Conservation (phyloP, 2,113 vertebrate species). For the Manacus vitellinus region DNA sequence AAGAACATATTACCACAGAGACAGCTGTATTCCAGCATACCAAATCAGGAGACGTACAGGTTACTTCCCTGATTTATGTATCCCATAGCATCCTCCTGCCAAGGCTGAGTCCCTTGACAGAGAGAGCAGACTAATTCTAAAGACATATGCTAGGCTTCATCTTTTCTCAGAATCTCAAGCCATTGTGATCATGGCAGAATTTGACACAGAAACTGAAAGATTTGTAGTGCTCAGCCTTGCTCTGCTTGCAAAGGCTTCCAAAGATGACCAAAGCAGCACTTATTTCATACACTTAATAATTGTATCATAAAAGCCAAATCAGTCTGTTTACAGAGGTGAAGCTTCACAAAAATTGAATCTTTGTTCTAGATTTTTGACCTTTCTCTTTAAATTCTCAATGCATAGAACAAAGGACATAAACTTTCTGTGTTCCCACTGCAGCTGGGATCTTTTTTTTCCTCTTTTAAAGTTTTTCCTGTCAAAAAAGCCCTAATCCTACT, state of each 20-base stretch:
- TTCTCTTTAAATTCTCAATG: background rate
- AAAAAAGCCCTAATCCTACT: background rate
- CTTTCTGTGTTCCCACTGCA: background rate
- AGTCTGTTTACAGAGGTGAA: background rate
- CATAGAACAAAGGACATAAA: background rate
- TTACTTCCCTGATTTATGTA: slow-evolving; percentile 70
- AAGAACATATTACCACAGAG: slow-evolving; percentile 69
- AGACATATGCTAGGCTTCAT: slow-evolving; percentile 58
- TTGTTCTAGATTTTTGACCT: background rate
- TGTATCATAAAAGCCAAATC: background rate
- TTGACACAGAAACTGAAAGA: slow-evolving; percentile 34
- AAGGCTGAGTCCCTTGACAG: slow-evolving; percentile 45
- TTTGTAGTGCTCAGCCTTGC: slow-evolving; percentile 33
- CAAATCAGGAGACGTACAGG: slow-evolving; percentile 54
- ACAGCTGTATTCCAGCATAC: slow-evolving; percentile 62
- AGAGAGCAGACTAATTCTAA: slow-evolving; percentile 34
- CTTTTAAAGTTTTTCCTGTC: background rate
- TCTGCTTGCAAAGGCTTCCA: background rate
- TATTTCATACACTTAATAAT: background rate
- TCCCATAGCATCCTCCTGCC: slow-evolving; percentile 53
- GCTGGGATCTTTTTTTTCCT: background rate
- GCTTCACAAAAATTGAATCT: background rate
- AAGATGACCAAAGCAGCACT: background rate
- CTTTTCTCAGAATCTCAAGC: slow-evolving; percentile 14
- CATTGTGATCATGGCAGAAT: slow-evolving; percentile 26